A percentile compares a stretch with the other conserved stretches of the same genome.
Conservation (phyloP, 1,140 invertebrate genomes). For the Drosophila sulfurigaster region DNA sequence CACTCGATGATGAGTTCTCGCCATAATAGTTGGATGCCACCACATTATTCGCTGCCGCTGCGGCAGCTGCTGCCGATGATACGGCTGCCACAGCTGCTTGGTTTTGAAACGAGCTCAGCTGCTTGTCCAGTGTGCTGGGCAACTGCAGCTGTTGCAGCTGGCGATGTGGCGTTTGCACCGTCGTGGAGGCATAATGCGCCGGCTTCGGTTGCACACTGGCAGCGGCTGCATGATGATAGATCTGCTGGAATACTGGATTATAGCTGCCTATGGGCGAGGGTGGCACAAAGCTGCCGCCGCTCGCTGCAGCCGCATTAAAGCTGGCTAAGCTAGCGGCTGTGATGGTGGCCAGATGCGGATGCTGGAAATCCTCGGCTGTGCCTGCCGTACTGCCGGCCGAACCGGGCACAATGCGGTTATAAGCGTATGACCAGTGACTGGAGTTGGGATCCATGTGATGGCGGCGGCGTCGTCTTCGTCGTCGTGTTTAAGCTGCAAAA, state of each 20-base stretch:
- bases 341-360: slow-evolving; percentile 77
- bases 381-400: slow-evolving; percentile 69
- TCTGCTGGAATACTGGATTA: slow-evolving; percentile 84
- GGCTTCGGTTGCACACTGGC: slow-evolving; percentile 81
- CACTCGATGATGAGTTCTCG: slow-evolving; percentile 81
- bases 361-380: slow-evolving; percentile 80
- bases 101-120: slow-evolving; percentile 79
- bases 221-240: slow-evolving; percentile 83
- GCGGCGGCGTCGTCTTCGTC: slow-evolving; percentile 7
- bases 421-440: slow-evolving; percentile 83
- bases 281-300: slow-evolving; percentile 81
- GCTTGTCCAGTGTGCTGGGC: slow-evolving; percentile 78
- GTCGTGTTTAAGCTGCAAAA: slow-evolving; percentile 46
- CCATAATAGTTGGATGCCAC: slow-evolving; percentile 82
- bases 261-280: slow-evolving; percentile 82
- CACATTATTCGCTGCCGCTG: slow-evolving; percentile 76
- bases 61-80: slow-evolving; percentile 69
- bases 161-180: slow-evolving; percentile 78
- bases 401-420: slow-evolving; percentile 81
- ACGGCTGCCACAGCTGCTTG: slow-evolving; percentile 76
- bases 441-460: slow-evolving; percentile 79
- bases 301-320: slow-evolving; percentile 79
- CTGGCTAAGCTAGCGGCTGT: slow-evolving; percentile 78
- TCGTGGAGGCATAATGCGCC: slow-evolving; percentile 79
- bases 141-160: slow-evolving; percentile 80